phyloP scores from a whole-genome alignment of 2,113 vertebrate species.

The Mustela lutreola region DNA sequence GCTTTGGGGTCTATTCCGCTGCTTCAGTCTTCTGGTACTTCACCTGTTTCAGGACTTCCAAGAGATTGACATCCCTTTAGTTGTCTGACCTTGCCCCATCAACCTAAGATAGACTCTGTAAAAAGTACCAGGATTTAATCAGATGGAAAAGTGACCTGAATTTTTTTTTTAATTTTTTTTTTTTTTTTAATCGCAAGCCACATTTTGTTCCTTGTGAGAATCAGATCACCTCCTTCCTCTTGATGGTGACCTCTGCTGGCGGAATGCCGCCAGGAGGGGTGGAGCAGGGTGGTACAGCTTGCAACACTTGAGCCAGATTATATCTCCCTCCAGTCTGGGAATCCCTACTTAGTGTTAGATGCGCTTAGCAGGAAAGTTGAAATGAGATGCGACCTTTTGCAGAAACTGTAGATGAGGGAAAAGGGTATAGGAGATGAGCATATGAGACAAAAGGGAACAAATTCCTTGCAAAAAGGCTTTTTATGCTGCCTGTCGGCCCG shows the following conservation, averaged over 20 bases:
- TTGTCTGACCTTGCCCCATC: neutral
- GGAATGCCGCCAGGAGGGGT: neutral
- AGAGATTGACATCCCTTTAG: neutral
- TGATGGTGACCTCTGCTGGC: neutral
- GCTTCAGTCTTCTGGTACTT: neutral
- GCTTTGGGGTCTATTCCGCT: neutral
- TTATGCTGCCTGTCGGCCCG: constrained; percentile 5
- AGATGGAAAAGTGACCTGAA: constrained; percentile 11
- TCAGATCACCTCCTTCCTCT: neutral
- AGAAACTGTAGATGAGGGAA: constrained; percentile 9
- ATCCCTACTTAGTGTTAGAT: constrained; percentile 34
- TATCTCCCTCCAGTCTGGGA: neutral
- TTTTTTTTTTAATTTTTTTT: neutral
- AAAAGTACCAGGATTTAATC: constrained; percentile 10
- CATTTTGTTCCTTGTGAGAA: neutral
- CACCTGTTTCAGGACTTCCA: neutral
- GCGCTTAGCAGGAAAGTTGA: constrained; percentile 50
- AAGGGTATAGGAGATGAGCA: neutral
- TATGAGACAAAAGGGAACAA: neutral
- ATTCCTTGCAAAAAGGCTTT: constrained; percentile 24
- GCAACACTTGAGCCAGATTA: neutral
- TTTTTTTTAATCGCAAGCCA: neutral
- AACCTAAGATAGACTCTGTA: neutral
- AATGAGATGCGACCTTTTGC: constrained; percentile 62
- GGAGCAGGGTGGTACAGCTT: neutral